These are phyloP conservation scores for Alces alces DNA, from an alignment of 2,113 vertebrate species.

Conservation along the genomic window DNA sequence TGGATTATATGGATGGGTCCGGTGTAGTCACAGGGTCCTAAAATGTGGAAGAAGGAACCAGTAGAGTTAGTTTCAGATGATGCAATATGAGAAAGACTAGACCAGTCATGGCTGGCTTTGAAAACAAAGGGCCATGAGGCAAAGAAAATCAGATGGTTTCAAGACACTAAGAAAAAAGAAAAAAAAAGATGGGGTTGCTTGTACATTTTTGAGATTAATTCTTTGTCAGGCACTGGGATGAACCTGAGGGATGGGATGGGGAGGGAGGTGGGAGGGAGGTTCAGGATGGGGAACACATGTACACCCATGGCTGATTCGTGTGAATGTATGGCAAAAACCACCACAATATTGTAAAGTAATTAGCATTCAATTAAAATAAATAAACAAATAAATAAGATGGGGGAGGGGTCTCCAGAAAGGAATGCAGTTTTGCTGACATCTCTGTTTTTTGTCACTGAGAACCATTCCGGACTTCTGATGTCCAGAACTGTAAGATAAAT, in stretches of 20 bases:
- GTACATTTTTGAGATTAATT: neutral
- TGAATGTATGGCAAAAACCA: neutral
- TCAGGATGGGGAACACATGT: neutral
- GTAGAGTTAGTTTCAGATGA: neutral
- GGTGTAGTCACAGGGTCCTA: neutral
- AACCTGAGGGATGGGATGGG: neutral
- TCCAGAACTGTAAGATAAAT: neutral
- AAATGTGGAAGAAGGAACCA: neutral
- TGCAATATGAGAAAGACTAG: neutral
- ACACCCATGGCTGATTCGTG: neutral
- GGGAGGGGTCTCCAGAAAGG: neutral
- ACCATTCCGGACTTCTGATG: neutral
- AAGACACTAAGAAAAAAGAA: neutral
- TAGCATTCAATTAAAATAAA: neutral
- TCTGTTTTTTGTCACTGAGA: neutral
- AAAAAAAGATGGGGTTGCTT: neutral
- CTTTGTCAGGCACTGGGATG: neutral
- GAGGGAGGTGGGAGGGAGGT: neutral
- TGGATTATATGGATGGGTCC: neutral
- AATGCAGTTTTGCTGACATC: neutral
- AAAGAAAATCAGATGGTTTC: neutral
- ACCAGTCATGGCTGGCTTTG: neutral
- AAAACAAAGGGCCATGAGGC: neutral
- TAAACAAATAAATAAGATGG: neutral
- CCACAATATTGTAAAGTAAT: neutral